Evolutionary conservation across 2,888 invertebrate species (phyloP).

Genomic region (Schizaphis graminum): DNA sequence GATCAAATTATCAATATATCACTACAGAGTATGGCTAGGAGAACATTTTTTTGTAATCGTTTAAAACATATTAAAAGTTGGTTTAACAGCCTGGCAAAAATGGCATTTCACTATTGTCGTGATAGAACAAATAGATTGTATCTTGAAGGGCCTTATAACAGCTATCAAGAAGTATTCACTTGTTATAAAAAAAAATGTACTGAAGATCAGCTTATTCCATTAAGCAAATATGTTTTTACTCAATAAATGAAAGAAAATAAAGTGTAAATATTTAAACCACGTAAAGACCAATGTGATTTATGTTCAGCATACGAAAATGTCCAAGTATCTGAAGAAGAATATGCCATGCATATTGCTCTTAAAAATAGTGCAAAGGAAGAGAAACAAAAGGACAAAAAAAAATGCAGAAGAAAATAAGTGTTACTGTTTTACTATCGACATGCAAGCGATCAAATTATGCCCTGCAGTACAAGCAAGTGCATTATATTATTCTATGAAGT

Average conservation of each 20-base stretch:
- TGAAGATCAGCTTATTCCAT: neutral
- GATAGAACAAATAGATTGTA: constrained; percentile 27
- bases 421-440: constrained; percentile 16
- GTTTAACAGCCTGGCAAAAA: constrained; percentile 52
- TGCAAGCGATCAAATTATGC: constrained; percentile 47
- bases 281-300: constrained; percentile 68
- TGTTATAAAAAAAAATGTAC: constrained; percentile 27
- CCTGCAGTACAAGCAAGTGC: constrained; percentile 50
- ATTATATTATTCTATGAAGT: constrained; percentile 54
- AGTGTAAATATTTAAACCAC: constrained; percentile 51
- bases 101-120: constrained; percentile 40
- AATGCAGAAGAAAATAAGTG: constrained; percentile 50
- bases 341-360: constrained; percentile 67
- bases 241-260: constrained; percentile 1
- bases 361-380: constrained; percentile 68
- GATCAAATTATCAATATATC: neutral
- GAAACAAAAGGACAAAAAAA: constrained; percentile 68
- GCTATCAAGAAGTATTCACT: constrained; percentile 30
- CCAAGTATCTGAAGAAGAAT: constrained; percentile 66
- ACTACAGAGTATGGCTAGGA: neutral
- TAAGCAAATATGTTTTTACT: neutral
- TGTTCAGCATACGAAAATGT: constrained; percentile 67
- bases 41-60: constrained; percentile 6
- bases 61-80: neutral
- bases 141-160: constrained; percentile 50